Base-by-base conservation (phyloP, 2,797 vertebrate species). In the Distichodus sexfasciatus region DNA sequence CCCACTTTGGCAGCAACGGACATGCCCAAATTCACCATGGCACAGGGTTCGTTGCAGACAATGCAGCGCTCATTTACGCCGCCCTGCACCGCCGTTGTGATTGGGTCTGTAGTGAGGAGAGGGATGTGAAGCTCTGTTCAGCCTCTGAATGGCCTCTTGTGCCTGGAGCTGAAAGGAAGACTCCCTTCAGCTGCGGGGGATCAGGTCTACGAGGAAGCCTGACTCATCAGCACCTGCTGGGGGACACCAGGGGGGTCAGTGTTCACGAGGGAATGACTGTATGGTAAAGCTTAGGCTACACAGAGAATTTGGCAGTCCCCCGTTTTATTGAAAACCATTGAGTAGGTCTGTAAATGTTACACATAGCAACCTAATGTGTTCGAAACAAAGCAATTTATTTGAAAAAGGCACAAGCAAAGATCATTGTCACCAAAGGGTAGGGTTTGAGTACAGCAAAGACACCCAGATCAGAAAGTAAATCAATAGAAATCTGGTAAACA, bases 91-190 rank as follows among this genome's bases (percentile, higher is more conserved):
- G 23, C 1, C 7, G 0, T 44, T 10, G 26, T 26, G 41, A 60
- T 62, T 43, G 43, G 21, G 64, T 43, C 28, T 5, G 23, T 40
- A 17, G 53, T 69, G 60, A 65, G 40, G 60, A 23, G 26, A 43
- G 7, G 48, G 59, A 50, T 50, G 63, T 63, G 43, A 65, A 43
- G 59, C 53, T 66, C 68, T 61, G 24, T 51, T 41, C 35, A 48
- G 38, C 14, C 46, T 19, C 38, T 90, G 86, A 90, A 90, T 87
- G 83, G 82, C 61, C 76, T 85, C 84, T 90, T 91, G 90, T 92
- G 84, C 84, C 71, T 9, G 10, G 69, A 64, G 78, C 83, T 89
- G 88, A 91, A 90, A 85, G 29, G 72, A 58, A 35, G 69, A 26
- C 80, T 73, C 82, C 82, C 83, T 88, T 88, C 85, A 87, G 85